Conservation (phyloP, 2,888 invertebrate genomes). For the Synergus umbraculus region DNA sequence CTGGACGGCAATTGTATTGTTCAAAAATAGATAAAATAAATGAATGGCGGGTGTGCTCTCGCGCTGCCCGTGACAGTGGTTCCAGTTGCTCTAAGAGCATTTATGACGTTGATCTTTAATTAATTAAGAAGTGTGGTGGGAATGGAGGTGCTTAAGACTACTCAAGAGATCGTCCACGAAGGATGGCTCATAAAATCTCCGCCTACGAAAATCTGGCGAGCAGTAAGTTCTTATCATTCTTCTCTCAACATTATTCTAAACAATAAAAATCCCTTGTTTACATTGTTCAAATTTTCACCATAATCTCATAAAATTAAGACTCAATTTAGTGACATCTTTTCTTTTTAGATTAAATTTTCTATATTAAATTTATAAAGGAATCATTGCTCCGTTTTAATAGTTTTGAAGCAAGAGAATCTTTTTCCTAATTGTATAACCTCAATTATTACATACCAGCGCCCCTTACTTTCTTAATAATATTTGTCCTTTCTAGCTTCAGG, state of each 20-base stretch:
- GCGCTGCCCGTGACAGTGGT: constrained; percentile 55
- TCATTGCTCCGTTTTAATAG: neutral
- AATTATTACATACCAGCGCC: neutral
- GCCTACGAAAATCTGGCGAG: constrained; percentile 95
- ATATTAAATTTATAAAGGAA: neutral
- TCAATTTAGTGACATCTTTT: neutral
- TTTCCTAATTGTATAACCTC: constrained; percentile 14
- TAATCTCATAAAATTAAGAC: neutral
- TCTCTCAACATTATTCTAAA: constrained; percentile 16
- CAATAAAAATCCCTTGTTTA: constrained; percentile 39
- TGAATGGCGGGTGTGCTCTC: constrained; percentile 55
- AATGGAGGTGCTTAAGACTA: constrained; percentile 77
- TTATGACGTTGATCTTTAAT: constrained; percentile 44
- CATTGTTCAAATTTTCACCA: neutral
- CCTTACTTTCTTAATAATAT: neutral
- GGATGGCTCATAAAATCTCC: constrained; percentile 98
- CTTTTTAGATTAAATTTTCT: neutral
- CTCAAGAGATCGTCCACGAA: constrained; percentile 88
- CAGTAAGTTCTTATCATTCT: constrained; percentile 84
- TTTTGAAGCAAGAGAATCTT: neutral
- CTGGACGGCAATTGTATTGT: constrained; percentile 37
- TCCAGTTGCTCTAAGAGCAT: constrained; percentile 50
- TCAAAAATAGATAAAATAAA: constrained; percentile 40
- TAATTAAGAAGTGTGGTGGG: constrained; percentile 45
- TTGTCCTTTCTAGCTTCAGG: neutral